These are phyloP conservation scores for Scotopteryx bipunctaria DNA, from an alignment of 2,888 invertebrate genomes.

Conservation along the genomic window DNA sequence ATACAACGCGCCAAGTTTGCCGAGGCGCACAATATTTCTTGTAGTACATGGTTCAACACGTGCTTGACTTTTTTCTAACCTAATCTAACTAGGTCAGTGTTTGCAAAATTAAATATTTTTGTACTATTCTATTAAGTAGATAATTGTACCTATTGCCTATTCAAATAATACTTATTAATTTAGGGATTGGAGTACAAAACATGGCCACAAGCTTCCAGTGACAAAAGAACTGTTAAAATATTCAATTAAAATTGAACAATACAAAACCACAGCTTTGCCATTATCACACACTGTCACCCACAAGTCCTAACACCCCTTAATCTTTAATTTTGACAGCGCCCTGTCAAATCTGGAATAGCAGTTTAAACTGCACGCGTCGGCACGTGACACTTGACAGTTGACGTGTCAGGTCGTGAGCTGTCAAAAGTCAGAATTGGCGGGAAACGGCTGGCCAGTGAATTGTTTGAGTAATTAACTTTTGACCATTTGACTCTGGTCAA, in stretches of 20 bases:
- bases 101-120: too few species aligned
- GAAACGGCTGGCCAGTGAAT: slow-evolving; percentile 51
- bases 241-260: slow-evolving; percentile 39
- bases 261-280: slow-evolving; percentile 39
- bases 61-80: too few species aligned
- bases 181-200: too few species aligned
- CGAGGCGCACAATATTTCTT: too few species aligned
- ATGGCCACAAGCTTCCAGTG: not conserved
- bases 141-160: too few species aligned
- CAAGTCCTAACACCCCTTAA: slow-evolving; percentile 51
- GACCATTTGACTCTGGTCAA: slow-evolving; percentile 44
- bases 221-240: slow-evolving; percentile 11
- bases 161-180: too few species aligned
- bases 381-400: slow-evolving; percentile 70
- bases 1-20: too few species aligned
- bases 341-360: slow-evolving; percentile 62
- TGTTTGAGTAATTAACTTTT: slow-evolving; percentile 64
- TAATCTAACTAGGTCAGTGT: too few species aligned
- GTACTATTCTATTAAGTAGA: too few species aligned
- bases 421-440: slow-evolving; percentile 58
- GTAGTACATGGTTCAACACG: too few species aligned
- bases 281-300: slow-evolving; percentile 49
- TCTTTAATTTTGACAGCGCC: slow-evolving; percentile 57
- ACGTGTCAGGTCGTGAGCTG: slow-evolving; percentile 62
- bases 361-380: slow-evolving; percentile 71